Evolutionary conservation across 2,113 vertebrate genomes (phyloP).

Genomic region (Porphyrio hochstetteri): DNA sequence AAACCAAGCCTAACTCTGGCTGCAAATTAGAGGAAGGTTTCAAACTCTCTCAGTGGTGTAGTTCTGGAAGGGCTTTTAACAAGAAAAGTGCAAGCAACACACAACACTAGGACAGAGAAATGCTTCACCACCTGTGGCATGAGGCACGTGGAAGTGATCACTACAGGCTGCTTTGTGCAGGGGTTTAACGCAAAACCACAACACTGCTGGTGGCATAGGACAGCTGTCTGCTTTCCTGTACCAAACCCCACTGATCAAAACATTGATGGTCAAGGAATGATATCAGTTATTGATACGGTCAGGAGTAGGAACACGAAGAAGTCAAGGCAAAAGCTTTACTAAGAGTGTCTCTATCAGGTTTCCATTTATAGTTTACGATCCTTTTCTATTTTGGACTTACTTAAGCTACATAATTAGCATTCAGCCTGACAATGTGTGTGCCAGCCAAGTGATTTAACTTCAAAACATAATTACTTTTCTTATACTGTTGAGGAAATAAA

Average conservation of each 20-base stretch:
- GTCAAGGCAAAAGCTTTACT: neutral
- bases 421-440: neutral
- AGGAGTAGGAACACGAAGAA: neutral
- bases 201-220: neutral
- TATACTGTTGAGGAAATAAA: constrained; percentile 7
- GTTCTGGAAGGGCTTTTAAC: neutral
- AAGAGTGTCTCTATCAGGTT: neutral
- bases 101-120: neutral
- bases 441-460: neutral
- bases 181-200: neutral
- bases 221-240: neutral
- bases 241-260: neutral
- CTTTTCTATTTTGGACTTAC: neutral
- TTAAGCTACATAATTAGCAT: constrained; percentile 7
- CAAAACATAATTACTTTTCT: neutral
- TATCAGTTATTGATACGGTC: neutral
- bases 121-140: neutral
- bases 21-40: neutral
- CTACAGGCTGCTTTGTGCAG: rapidly evolving
- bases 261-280: neutral
- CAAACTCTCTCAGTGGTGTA: neutral
- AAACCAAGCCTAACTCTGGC: neutral
- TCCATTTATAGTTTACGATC: neutral
- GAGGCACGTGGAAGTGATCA: neutral
- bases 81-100: neutral